Conservation (phyloP, 2,797 vertebrate genomes). For the Arrhamphus sclerolepis region DNA sequence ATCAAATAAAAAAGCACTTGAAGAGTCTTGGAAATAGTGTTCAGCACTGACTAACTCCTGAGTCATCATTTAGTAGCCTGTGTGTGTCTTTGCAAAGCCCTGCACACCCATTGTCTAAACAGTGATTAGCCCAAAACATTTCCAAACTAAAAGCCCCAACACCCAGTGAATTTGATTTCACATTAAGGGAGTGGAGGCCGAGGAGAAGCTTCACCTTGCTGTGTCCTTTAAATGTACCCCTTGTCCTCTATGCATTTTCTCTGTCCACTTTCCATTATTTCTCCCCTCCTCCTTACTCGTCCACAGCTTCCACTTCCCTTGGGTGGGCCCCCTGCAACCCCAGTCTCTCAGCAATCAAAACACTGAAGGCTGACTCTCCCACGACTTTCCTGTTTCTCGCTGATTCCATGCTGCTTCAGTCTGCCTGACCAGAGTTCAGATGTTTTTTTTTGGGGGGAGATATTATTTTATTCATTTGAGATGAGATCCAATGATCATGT, state of each 20-base stretch:
- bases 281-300: slow-evolving; percentile 26
- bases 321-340: slow-evolving; percentile 54
- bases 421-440: slow-evolving; percentile 26
- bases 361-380: slow-evolving; percentile 49
- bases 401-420: slow-evolving; percentile 21
- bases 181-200: slow-evolving; percentile 7
- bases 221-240: slow-evolving; percentile 4
- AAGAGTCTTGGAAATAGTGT: neutral
- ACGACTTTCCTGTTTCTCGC: slow-evolving; percentile 42
- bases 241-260: slow-evolving; percentile 25
- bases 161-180: slow-evolving; percentile 50
- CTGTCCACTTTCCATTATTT: slow-evolving; percentile 43
- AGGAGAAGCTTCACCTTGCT: too few relatives aligned
- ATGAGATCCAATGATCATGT: slow-evolving; percentile 29
- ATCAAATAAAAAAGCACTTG: slow-evolving; percentile 7
- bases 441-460: slow-evolving; percentile 25
- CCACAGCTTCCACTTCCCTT: slow-evolving; percentile 36
- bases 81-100: slow-evolving; percentile 29
- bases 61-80: slow-evolving; percentile 48
- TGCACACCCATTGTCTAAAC: slow-evolving; percentile 58
- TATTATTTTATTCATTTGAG: slow-evolving; percentile 48
- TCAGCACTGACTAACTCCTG: slow-evolving; percentile 38
- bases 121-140: slow-evolving; percentile 17
- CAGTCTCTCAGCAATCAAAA: slow-evolving; percentile 67
- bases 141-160: too few relatives aligned